Evolutionary conservation across 2,888 invertebrate genomes (phyloP).

Genomic region (Scaptomyza polygonia): DNA sequence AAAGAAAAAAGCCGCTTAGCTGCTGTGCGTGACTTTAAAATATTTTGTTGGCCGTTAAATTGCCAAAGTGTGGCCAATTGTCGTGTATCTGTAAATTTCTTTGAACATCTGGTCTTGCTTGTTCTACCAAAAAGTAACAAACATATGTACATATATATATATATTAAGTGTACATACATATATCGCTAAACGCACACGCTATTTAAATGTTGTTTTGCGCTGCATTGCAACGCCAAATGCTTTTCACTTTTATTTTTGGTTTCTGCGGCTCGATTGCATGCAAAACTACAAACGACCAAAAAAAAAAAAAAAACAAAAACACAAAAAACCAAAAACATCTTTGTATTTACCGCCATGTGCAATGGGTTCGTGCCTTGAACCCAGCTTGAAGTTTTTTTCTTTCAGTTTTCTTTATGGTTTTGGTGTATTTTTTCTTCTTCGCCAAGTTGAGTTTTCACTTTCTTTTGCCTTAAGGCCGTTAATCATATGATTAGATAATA

Average conservation of each 20-base stretch:
- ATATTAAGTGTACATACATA: neutral
- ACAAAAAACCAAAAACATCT: neutral
- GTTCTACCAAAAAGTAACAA: slow-evolving; percentile 46
- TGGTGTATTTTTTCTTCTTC: slow-evolving; percentile 15
- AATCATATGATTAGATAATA: slow-evolving; percentile 70
- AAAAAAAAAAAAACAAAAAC: neutral
- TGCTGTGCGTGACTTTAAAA: slow-evolving; percentile 59
- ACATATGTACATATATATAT: neutral
- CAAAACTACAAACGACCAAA: slow-evolving; percentile 32
- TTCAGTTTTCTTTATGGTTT: slow-evolving; percentile 25
- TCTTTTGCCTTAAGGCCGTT: slow-evolving; percentile 47
- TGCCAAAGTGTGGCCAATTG: slow-evolving; percentile 57
- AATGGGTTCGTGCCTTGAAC: slow-evolving; percentile 56
- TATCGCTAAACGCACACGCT: neutral
- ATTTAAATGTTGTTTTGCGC: slow-evolving; percentile 22
- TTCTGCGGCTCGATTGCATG: slow-evolving; percentile 52
- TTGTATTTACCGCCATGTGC: slow-evolving; percentile 47
- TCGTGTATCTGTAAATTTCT: slow-evolving; percentile 35
- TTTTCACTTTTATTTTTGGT: slow-evolving; percentile 56
- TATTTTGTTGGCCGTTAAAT: slow-evolving; percentile 64
- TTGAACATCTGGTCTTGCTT: slow-evolving; percentile 19
- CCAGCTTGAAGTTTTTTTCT: slow-evolving; percentile 24
- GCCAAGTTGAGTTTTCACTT: slow-evolving; percentile 49
- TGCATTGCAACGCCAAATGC: slow-evolving; percentile 46
- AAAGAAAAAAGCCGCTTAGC: slow-evolving; percentile 57